phyloP scores from a whole-genome alignment of 2,888 invertebrate species.

The Sminthurides aquaticus region DNA sequence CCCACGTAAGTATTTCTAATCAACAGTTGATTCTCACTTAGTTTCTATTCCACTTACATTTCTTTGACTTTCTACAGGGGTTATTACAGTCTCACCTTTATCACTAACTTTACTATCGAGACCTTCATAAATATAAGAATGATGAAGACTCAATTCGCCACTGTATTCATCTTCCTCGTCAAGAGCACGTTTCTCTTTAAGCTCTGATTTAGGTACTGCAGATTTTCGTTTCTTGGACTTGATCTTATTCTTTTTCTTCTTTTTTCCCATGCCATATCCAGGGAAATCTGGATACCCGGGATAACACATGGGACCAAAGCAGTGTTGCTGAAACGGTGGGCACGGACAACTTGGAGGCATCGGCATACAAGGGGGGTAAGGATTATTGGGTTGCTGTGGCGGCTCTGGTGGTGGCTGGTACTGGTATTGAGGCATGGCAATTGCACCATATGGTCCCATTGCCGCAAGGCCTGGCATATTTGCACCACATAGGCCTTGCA shows the following conservation, averaged over 20 bases:
- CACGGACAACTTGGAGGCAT: slow-evolving; percentile 1
- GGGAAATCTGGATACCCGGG: neutral
- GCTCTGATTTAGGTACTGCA: no score
- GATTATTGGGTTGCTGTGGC: neutral
- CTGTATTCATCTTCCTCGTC: no score
- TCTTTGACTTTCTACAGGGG: no score
- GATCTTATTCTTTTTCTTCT: neutral
- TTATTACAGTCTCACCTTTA: no score
- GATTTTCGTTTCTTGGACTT: no score
- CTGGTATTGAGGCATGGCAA: slow-evolving; percentile 7
- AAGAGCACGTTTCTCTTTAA: no score
- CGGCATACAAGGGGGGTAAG: neutral
- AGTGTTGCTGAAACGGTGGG: neutral
- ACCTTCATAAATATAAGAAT: no score
- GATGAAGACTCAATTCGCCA: no score
- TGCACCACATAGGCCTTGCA: slow-evolving; percentile 17
- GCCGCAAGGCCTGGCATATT: slow-evolving; percentile 16
- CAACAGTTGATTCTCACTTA: no score
- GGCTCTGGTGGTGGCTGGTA: slow-evolving; percentile 8
- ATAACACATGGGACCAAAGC: neutral
- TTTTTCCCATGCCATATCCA: neutral
- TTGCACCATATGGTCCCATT: slow-evolving; percentile 18
- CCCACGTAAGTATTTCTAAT: no score
- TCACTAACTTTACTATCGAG: no score
- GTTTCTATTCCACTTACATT: no score